Conservation (phyloP, 2,888 invertebrate genomes). For the Fissipunctia ypsillon region DNA sequence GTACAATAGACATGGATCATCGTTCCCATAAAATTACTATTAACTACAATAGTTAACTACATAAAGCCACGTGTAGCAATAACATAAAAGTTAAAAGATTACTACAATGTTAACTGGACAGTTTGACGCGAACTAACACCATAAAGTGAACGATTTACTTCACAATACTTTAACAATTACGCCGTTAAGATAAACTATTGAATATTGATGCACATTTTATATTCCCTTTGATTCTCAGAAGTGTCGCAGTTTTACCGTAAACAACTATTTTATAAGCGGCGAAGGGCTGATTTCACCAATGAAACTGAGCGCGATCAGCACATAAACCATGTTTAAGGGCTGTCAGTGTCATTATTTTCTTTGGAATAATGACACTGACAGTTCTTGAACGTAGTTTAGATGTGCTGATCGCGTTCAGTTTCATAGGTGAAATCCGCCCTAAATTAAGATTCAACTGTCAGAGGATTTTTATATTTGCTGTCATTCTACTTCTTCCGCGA, state of each 20-base stretch:
- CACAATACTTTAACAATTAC: neutral
- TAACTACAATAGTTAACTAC: constrained; percentile 15
- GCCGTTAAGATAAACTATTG: constrained; percentile 28
- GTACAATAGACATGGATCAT: neutral
- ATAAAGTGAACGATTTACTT: constrained; percentile 26
- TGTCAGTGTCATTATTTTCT: too few relatives aligned
- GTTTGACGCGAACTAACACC: constrained; percentile 14
- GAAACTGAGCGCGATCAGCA: too few relatives aligned
- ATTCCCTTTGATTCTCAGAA: constrained; percentile 3
- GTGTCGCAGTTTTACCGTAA: neutral
- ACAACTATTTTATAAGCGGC: neutral
- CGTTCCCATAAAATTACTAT: constrained; percentile 7
- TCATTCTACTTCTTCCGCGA: too few relatives aligned
- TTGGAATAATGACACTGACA: too few relatives aligned
- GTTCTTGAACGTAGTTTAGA: too few relatives aligned
- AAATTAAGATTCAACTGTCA: neutral
- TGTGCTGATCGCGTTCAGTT: too few relatives aligned
- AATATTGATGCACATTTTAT: constrained; percentile 3
- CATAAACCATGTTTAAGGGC: too few relatives aligned
- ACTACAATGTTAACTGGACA: constrained; percentile 35
- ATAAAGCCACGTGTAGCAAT: constrained; percentile 37
- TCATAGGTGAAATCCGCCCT: too few relatives aligned
- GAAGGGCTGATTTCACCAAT: too few relatives aligned
- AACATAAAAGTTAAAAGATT: constrained; percentile 28
- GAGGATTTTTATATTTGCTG: too few relatives aligned